Evolutionary conservation across 2,888 invertebrate species (phyloP).

Genomic region (Taenaris catops): DNA sequence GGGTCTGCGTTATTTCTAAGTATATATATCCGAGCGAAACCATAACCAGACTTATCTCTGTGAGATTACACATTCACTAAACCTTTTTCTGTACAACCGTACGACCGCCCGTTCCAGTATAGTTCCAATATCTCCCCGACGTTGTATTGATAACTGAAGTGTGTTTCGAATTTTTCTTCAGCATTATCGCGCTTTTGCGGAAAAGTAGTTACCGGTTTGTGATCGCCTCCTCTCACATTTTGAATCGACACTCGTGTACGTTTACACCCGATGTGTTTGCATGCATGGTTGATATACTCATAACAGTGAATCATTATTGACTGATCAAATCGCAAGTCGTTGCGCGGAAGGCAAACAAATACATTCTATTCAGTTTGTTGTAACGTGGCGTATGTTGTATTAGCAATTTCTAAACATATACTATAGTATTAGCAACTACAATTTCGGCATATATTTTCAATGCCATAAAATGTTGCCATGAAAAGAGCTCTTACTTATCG

Average conservation of each 20-base stretch:
- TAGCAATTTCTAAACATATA: too few species aligned
- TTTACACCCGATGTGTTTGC: constrained; percentile 18
- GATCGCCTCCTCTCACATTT: constrained; percentile 58
- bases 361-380: constrained; percentile 27
- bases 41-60: constrained; percentile 22
- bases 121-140: constrained; percentile 35
- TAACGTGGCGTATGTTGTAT: constrained; percentile 10
- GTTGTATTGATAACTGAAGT: constrained; percentile 36
- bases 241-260: constrained; percentile 36
- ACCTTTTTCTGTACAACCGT: constrained; percentile 27
- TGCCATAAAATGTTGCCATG: too few species aligned
- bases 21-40: constrained; percentile 7
- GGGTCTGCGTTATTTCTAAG: constrained; percentile 8
- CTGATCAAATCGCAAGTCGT: constrained; percentile 47
- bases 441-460: too few species aligned
- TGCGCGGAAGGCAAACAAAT: constrained; percentile 38
- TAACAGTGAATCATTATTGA: constrained; percentile 55
- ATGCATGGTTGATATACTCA: constrained; percentile 31
- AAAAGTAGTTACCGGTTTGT: constrained; percentile 74
- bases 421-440: too few species aligned
- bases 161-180: constrained; percentile 48
- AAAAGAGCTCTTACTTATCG: too few species aligned
- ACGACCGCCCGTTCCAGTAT: constrained; percentile 27
- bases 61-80: constrained; percentile 29
- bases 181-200: constrained; percentile 60